These are phyloP conservation scores for Gymnarchus niloticus DNA, from an alignment of 2,113 vertebrate species.

Conservation along the genomic window DNA sequence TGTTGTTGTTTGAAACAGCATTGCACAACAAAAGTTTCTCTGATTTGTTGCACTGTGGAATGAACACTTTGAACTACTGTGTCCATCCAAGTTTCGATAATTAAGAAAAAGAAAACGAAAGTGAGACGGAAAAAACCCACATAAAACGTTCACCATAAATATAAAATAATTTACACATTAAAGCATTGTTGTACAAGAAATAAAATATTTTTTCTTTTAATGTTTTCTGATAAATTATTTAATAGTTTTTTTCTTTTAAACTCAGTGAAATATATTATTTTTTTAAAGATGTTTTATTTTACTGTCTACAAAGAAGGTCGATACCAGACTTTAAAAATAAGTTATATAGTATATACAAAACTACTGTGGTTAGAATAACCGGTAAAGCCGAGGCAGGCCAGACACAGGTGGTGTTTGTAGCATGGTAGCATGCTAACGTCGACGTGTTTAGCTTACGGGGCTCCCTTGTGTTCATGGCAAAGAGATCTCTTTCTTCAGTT, in stretches of 20 bases:
- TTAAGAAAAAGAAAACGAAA: conserved; percentile 37
- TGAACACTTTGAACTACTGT: conserved; percentile 50
- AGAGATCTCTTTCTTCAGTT: background rate
- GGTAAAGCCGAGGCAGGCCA: conserved; percentile 45
- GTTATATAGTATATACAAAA: conserved; percentile 69
- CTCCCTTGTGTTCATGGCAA: background rate
- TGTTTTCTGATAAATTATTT: conserved; percentile 62
- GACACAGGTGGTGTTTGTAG: conserved; percentile 38
- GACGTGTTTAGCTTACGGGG: conserved; percentile 26
- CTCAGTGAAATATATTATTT: conserved; percentile 65
- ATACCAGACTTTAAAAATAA: conserved; percentile 69
- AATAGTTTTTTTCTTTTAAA: conserved; percentile 60
- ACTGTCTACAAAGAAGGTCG: conserved; percentile 60
- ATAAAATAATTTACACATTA: conserved; percentile 60
- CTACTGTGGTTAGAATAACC: conserved; percentile 50
- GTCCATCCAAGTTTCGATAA: conserved; percentile 55
- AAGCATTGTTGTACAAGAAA: conserved; percentile 62
- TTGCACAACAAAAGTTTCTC: conserved; percentile 24
- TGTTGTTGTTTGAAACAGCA: conserved; percentile 25
- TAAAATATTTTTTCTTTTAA: conserved; percentile 52
- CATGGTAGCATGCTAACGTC: conserved; percentile 31
- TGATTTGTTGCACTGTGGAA: conserved; percentile 30
- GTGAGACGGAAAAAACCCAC: conserved; percentile 31
- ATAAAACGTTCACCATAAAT: conserved; percentile 53
- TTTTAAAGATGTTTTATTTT: conserved; percentile 54